phyloP scores from a whole-genome alignment of 2,113 vertebrate species.

The Pituophis catenifer region DNA sequence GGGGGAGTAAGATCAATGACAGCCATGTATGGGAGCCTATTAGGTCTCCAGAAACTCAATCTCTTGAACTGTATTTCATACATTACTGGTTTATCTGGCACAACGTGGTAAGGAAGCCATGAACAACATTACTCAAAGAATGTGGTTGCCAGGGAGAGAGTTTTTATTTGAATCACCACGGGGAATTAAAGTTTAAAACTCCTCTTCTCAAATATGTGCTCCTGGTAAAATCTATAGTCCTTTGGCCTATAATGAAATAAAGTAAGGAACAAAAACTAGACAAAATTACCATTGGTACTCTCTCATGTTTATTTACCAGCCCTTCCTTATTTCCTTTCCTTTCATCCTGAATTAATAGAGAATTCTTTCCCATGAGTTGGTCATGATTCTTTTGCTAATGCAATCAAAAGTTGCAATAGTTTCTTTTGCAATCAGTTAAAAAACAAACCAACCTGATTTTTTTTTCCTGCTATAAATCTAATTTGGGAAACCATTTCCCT shows the following conservation, averaged over 20 bases:
- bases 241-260: background rate
- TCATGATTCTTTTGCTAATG: background rate
- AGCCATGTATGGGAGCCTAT: conserved; percentile 73
- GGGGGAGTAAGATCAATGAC: conserved; percentile 82
- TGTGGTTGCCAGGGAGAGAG: background rate
- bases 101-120: conserved; percentile 79
- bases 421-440: background rate
- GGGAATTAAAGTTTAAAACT: background rate
- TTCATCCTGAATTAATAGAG: background rate
- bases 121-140: background rate
- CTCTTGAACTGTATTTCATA: conserved; percentile 80
- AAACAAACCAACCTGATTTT: background rate
- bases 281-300: background rate
- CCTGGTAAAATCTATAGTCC: background rate
- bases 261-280: background rate
- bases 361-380: background rate
- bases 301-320: background rate
- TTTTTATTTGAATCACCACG: background rate
- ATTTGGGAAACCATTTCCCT: background rate
- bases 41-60: conserved; percentile 76
- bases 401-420: background rate
- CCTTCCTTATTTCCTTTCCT: background rate
- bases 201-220: background rate
- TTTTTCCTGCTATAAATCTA: background rate
- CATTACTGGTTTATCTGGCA: conserved; percentile 81